Conservation (phyloP, 2,797 vertebrate species). For the Crocodylus rhombifer region DNA sequence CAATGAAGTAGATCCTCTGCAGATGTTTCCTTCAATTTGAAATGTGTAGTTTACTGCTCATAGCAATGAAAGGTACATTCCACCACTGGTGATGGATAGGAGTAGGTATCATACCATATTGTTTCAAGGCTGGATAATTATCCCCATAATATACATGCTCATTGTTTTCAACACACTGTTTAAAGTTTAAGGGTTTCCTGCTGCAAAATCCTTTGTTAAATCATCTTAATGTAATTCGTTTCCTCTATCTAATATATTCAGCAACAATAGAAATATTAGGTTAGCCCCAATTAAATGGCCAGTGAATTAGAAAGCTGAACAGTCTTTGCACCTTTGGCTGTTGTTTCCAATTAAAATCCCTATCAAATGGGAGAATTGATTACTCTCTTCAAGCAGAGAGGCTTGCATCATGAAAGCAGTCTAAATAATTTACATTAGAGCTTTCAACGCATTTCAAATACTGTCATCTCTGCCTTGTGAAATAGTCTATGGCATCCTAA, state of each 20-base stretch:
- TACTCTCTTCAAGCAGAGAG: conserved; percentile 75
- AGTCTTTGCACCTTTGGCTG: conserved; percentile 75
- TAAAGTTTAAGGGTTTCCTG: conserved; percentile 59
- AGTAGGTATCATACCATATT: not conserved
- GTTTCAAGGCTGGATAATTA: conserved; percentile 56
- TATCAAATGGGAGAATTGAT: conserved; percentile 80
- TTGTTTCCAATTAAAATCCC: conserved; percentile 82
- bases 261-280: conserved; percentile 71
- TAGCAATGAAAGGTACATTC: conserved; percentile 44
- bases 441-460: conserved; percentile 74
- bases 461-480: conserved; percentile 65
- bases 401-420: conserved; percentile 73
- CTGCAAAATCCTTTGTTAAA: conserved; percentile 67
- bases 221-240: conserved; percentile 58
- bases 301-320: conserved; percentile 63
- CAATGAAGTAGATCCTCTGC: conserved; percentile 50
- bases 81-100: conserved; percentile 41
- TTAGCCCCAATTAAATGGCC: conserved; percentile 71
- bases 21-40: conserved; percentile 74
- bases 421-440: conserved; percentile 79
- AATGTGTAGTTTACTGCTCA: conserved; percentile 63
- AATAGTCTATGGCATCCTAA: conserved; percentile 66
- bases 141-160: conserved; percentile 34
- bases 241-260: conserved; percentile 64
- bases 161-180: conserved; percentile 28